Evolutionary conservation across 37 sponge, comb jelly and placozoan genomes (phyloP), one percentile per base, ranked within the genome.

Genomic region (Dysidea cf. avara): DNA sequence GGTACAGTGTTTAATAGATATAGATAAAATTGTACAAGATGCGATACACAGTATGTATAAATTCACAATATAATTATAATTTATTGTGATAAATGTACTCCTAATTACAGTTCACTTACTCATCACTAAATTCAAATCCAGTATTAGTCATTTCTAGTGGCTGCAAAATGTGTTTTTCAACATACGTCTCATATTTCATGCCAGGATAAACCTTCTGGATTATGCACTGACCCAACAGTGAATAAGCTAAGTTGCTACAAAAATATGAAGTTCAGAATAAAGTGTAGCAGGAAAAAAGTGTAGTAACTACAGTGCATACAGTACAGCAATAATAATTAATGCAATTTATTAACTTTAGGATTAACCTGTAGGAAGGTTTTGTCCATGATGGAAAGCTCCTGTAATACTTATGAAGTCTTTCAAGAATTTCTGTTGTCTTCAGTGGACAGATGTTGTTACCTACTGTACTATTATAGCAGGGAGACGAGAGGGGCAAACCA

Each of bases 401-500:
- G 0, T 18, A 32, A 56, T 79, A 43, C 20, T 36, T 57, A 21
- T 72, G 29, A 33, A 86, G 61, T 12, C 26, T 38, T 24, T 64
- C 40, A 18, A 78, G 48, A 18, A 86, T 74, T 5, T 67, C 34
- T 2, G 66, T 56, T 2, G 68, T 80, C 34, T 68, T 67, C 1
- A 58, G 26, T 20, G 69, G 61, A 59, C 79, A 75, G 38, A 64
- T 14, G 35, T 66, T 86, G 7, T 28, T 28, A 48, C 46, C n/a
- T 17, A 24, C 36, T 39, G 84, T 58, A 62, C 29, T 28, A 1
- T 30, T 17, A 16, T 35, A 64, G 71, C 87, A 86, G 4, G 87
- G 87, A 35, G 87, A 75, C 52, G 80, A 84, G 0, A 84, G 29
- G 14, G 81, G 90, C 13, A 89, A 72, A 54, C 90, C 90, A 46